A percentile compares a stretch with the other conserved stretches of the same genome.
phyloP scores from a whole-genome alignment of 1,140 invertebrate genomes.

The Glossosoma conforme region DNA sequence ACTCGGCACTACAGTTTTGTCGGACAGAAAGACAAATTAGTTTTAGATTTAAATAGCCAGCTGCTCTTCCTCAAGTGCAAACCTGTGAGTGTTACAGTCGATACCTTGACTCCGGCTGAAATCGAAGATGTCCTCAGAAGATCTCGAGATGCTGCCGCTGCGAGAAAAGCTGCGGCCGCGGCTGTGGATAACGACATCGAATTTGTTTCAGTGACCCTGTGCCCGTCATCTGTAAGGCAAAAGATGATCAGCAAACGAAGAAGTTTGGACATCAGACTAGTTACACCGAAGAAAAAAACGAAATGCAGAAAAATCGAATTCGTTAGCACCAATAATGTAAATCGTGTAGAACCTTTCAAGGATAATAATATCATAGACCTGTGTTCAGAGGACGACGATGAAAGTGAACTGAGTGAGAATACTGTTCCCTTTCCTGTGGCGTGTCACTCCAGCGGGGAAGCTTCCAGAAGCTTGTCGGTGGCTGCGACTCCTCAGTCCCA shows the following conservation, averaged over 20 bases:
- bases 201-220: conserved; percentile 21
- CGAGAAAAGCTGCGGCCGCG: no score
- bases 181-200: conserved; percentile 19
- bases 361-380: conserved; percentile 50
- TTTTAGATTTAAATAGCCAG: conserved; percentile 45
- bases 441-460: conserved; percentile 8
- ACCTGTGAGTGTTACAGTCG: conserved; percentile 38
- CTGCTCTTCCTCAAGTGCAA: conserved; percentile 43
- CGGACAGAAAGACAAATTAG: conserved; percentile 40
- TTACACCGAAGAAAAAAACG: no score
- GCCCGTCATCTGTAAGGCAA: neutral
- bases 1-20: conserved; percentile 40
- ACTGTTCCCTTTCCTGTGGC: conserved; percentile 35
- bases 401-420: conserved; percentile 41
- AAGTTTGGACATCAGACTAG: no score
- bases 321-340: no score
- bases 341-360: no score
- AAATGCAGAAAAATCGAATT: no score
- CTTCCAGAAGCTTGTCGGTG: neutral
- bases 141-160: no score
- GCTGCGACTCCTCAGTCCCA: conserved; percentile 36
- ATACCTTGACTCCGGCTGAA: conserved; percentile 35
- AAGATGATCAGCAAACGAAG: neutral
- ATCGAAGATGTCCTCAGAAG: no score
- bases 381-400: conserved; percentile 48